These are phyloP conservation scores for Cetonia aurata DNA, from an alignment of 2,888 invertebrate genomes.

Conservation along the genomic window DNA sequence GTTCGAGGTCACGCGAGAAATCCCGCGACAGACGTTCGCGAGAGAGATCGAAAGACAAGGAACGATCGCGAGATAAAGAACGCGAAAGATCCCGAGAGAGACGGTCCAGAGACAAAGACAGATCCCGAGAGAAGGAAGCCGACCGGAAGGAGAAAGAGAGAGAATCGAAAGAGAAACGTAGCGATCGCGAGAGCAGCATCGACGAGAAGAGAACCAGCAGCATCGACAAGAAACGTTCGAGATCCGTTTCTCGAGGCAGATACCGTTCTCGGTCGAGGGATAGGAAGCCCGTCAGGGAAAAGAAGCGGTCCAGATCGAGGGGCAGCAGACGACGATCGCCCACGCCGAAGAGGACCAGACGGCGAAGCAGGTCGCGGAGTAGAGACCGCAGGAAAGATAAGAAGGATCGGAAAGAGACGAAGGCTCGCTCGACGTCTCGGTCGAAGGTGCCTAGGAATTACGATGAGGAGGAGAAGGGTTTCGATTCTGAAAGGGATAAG, in stretches of 20 bases:
- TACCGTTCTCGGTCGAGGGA: constrained; percentile 68
- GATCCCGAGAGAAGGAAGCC: constrained; percentile 60
- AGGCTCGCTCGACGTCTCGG: constrained; percentile 58
- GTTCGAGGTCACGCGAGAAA: constrained; percentile 56
- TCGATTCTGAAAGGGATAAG: constrained; percentile 63
- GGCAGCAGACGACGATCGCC: constrained; percentile 64
- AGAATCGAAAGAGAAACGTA: constrained; percentile 61
- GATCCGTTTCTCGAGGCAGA: constrained; percentile 71
- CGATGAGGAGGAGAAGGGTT: constrained; percentile 70
- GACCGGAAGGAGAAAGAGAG: constrained; percentile 61
- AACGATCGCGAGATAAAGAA: constrained; percentile 61
- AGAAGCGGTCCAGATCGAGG: constrained; percentile 68
- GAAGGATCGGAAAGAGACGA: constrained; percentile 59
- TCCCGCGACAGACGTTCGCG: constrained; percentile 55
- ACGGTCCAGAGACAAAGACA: constrained; percentile 57
- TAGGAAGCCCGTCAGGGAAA: constrained; percentile 61
- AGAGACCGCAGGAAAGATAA: constrained; percentile 57
- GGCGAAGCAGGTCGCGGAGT: constrained; percentile 43
- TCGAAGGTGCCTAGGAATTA: constrained; percentile 67
- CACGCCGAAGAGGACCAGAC: constrained; percentile 62
- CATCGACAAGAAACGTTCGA: constrained; percentile 67
- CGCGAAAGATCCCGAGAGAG: constrained; percentile 63
- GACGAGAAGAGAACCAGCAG: constrained; percentile 62
- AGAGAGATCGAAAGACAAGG: constrained; percentile 55
- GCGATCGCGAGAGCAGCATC: constrained; percentile 60